Evolutionary conservation across 2,888 invertebrate species (phyloP).

Genomic region (Eupeodes luniger): DNA sequence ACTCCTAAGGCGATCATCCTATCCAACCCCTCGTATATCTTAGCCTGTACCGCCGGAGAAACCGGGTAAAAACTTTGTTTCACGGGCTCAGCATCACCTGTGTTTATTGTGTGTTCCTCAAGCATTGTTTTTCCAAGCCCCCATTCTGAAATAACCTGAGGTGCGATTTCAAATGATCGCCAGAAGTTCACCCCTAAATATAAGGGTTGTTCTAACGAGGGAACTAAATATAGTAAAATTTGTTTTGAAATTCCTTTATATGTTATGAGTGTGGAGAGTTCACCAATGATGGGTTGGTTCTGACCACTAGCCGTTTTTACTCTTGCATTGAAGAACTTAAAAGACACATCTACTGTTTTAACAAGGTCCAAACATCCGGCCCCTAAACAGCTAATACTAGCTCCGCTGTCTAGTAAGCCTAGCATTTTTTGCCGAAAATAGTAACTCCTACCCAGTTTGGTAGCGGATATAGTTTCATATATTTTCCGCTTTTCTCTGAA

Average conservation of each 20-base stretch:
- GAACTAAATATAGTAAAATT: not conserved
- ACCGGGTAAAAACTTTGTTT: not conserved
- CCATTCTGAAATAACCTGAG: not conserved
- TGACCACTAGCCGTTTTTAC: not conserved
- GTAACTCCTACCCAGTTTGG: not conserved
- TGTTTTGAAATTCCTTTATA: constrained; percentile 10
- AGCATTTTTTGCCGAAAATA: constrained; percentile 16
- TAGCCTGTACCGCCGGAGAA: not conserved
- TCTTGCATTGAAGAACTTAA: constrained; percentile 5
- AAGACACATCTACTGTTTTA: not conserved
- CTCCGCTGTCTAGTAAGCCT: no score
- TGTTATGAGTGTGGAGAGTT: not conserved
- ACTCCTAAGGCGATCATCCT: not conserved
- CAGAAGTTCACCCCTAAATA: constrained; percentile 25
- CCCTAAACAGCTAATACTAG: constrained; percentile 26
- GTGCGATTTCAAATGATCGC: constrained; percentile 20
- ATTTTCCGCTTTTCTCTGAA: not conserved
- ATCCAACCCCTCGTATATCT: not conserved
- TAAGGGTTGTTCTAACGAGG: not conserved
- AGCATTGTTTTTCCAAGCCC: not conserved
- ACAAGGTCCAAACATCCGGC: constrained; percentile 12
- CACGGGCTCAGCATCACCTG: not conserved
- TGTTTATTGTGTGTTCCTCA: no score
- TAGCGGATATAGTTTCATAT: constrained; percentile 1
- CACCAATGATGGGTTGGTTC: constrained; percentile 16